Evolutionary conservation across 2,888 invertebrate species (phyloP).

Genomic region (Xanthostigma xanthostigma): DNA sequence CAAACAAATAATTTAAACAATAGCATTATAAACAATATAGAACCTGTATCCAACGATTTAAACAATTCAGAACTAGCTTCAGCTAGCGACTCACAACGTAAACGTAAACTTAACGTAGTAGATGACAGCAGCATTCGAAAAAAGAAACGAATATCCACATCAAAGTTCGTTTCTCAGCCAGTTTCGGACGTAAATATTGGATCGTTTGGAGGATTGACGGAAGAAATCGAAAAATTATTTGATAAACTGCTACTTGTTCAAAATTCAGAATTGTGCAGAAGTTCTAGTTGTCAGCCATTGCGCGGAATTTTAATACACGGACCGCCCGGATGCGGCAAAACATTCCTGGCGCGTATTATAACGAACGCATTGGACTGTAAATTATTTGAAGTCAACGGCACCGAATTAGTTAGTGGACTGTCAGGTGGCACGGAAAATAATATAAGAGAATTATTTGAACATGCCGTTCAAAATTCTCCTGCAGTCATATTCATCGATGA

Average conservation of each 20-base stretch:
- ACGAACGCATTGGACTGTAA: constrained; percentile 78
- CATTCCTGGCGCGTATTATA: constrained; percentile 64
- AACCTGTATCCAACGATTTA: too few relatives aligned
- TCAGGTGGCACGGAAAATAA: constrained; percentile 93
- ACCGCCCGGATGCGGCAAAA: constrained; percentile 91
- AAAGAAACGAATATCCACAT: too few relatives aligned
- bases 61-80: too few relatives aligned
- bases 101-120: too few relatives aligned
- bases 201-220: too few relatives aligned
- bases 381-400: constrained; percentile 74
- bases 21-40: too few relatives aligned
- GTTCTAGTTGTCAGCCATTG: constrained; percentile 74
- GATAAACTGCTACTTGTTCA: constrained; percentile 58
- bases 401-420: constrained; percentile 85
- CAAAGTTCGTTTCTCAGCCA: too few relatives aligned
- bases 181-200: too few relatives aligned
- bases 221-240: constrained; percentile 19
- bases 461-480: constrained; percentile 57
- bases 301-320: constrained; percentile 88
- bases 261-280: constrained; percentile 76
- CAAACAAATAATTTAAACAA: too few relatives aligned
- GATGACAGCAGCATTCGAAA: too few relatives aligned
- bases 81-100: too few relatives aligned
- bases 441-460: constrained; percentile 80
- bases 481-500: constrained; percentile 91